Evolutionary conservation across 2,797 vertebrate genomes (phyloP).

Genomic region (Enteromius anoplus): DNA sequence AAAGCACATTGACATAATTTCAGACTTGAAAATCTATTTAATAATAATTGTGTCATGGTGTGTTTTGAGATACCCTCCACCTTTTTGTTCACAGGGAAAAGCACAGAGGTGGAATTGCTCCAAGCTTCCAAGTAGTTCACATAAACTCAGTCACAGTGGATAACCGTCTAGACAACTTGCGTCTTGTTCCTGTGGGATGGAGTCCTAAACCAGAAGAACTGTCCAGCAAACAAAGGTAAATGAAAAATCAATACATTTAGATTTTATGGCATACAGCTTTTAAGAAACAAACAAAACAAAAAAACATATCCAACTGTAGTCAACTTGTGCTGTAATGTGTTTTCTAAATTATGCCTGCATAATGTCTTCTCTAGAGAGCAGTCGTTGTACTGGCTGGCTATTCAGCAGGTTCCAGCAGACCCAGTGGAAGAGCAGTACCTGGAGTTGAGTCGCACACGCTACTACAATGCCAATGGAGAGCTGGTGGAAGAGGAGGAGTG

Average conservation of each 20-base stretch:
- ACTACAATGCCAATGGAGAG: slow-evolving; percentile 97
- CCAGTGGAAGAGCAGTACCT: slow-evolving; percentile 98
- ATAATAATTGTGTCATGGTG: not conserved
- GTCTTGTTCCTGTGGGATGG: slow-evolving; percentile 92
- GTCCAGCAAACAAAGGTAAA: slow-evolving; percentile 95
- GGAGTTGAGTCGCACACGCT: slow-evolving; percentile 93
- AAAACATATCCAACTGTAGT: not conserved
- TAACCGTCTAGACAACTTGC: slow-evolving; percentile 95
- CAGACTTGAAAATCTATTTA: not conserved
- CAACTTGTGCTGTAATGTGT: not conserved
- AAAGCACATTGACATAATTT: not conserved
- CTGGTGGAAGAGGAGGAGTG: slow-evolving; percentile 98
- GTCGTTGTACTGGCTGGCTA: slow-evolving; percentile 97
- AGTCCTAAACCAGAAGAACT: slow-evolving; percentile 93
- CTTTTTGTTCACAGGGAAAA: slow-evolving; percentile 84
- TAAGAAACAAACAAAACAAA: not conserved
- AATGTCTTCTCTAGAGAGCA: slow-evolving; percentile 84
- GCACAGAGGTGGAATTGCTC: slow-evolving; percentile 94
- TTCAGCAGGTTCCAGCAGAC: slow-evolving; percentile 97
- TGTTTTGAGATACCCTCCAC: not conserved
- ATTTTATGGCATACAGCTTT: not conserved
- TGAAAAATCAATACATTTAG: not conserved
- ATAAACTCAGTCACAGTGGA: slow-evolving; percentile 97
- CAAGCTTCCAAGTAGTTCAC: slow-evolving; percentile 95
- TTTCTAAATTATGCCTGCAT: not conserved